These are phyloP conservation scores for Enteromius afrohamiltoni DNA, from an alignment of 2,797 vertebrate genomes.

Conservation along the genomic window DNA sequence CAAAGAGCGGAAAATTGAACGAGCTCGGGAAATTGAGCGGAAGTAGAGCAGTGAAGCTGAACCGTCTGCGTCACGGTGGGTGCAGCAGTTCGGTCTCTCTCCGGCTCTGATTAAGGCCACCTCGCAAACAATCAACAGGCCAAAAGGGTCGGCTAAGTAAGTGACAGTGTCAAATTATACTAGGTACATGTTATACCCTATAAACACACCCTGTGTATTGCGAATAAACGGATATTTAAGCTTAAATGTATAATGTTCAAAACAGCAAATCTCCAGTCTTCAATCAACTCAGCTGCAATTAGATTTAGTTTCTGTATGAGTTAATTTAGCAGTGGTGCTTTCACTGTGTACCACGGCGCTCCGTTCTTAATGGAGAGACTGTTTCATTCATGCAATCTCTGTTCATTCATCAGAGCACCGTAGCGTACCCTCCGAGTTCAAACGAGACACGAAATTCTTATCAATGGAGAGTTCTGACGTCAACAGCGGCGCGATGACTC, in stretches of 20 bases:
- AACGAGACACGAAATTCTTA: constrained; percentile 87
- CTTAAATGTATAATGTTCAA: background rate
- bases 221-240: background rate
- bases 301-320: background rate
- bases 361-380: constrained; percentile 59
- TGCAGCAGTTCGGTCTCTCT: constrained; percentile 58
- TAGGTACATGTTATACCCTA: too few relatives aligned
- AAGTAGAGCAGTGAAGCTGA: constrained; percentile 71
- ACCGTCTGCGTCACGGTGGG: constrained; percentile 63
- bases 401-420: constrained; percentile 86
- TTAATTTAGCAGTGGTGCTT: constrained; percentile 25
- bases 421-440: constrained; percentile 80
- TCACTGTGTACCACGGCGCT: constrained; percentile 26
- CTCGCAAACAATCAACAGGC: constrained; percentile 53
- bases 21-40: constrained; percentile 73
- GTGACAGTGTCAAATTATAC: background rate
- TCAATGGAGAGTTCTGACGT: constrained; percentile 94
- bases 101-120: constrained; percentile 57
- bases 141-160: constrained; percentile 23
- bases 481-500: constrained; percentile 71
- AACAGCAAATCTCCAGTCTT: background rate
- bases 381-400: constrained; percentile 85
- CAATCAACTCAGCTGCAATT: background rate
- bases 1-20: constrained; percentile 73
- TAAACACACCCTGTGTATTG: background rate